Evolutionary conservation across 2,797 vertebrate species (phyloP).

Genomic region (Huso huso): DNA sequence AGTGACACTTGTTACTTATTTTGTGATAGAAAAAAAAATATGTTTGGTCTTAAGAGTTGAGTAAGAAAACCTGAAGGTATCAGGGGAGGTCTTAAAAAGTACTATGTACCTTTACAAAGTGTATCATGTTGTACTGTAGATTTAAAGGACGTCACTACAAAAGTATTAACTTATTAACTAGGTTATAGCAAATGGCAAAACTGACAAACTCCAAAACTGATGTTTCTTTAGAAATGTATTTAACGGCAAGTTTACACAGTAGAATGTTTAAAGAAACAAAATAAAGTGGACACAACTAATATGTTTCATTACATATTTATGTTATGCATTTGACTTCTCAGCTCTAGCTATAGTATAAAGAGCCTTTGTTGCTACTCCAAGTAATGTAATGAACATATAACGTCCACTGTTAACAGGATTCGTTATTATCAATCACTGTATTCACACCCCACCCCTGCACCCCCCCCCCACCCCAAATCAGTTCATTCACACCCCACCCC

Average conservation of each 20-base stretch:
- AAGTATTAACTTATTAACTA: neutral
- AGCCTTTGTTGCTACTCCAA: too few species aligned
- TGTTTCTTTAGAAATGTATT: conserved; percentile 9
- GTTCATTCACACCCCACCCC: too few species aligned
- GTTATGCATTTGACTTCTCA: too few species aligned
- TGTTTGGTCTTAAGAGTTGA: conserved; percentile 5
- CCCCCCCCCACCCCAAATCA: too few species aligned
- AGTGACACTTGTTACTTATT: conserved; percentile 16
- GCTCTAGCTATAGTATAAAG: too few species aligned
- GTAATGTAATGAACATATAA: too few species aligned
- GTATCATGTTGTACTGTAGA: neutral
- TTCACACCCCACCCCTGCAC: too few species aligned
- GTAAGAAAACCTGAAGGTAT: conserved; percentile 24
- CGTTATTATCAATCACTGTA: too few species aligned
- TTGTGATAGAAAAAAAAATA: conserved; percentile 5
- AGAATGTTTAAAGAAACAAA: conserved; percentile 20
- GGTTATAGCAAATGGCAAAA: conserved; percentile 9
- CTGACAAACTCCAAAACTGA: neutral
- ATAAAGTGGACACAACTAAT: too few species aligned
- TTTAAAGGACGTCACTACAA: conserved; percentile 5
- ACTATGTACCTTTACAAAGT: neutral
- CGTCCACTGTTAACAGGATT: too few species aligned
- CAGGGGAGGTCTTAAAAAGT: conserved; percentile 37
- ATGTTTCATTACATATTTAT: too few species aligned
- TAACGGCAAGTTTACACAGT: conserved; percentile 35